Evolutionary conservation across 2,888 invertebrate species (phyloP).

Genomic region (Drosophila formosana): DNA sequence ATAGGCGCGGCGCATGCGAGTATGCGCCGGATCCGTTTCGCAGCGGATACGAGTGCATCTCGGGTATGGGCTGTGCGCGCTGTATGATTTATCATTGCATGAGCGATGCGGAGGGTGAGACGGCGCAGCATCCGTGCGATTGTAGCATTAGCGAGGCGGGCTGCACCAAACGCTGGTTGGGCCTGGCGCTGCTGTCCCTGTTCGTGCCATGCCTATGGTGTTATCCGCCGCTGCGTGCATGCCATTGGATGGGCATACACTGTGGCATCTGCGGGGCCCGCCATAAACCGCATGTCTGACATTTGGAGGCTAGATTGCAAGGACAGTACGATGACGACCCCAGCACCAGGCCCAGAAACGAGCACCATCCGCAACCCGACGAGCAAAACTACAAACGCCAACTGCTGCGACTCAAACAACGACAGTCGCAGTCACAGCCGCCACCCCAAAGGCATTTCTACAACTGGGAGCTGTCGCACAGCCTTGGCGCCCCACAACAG

Average conservation of each 20-base stretch:
- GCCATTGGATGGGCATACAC: conserved; percentile 92
- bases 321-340: conserved; percentile 78
- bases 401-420: conserved; percentile 61
- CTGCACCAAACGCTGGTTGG: conserved; percentile 93
- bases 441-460: conserved; percentile 71
- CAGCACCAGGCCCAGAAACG: conserved; percentile 78
- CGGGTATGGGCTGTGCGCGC: conserved; percentile 94
- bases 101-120: conserved; percentile 95
- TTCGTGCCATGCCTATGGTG: conserved; percentile 97
- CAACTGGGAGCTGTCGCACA: conserved; percentile 76
- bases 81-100: conserved; percentile 97
- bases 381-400: conserved; percentile 63
- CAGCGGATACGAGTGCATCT: conserved; percentile 92
- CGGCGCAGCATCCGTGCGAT: conserved; percentile 93
- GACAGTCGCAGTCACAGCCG: conserved; percentile 59
- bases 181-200: conserved; percentile 93
- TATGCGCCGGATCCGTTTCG: conserved; percentile 94
- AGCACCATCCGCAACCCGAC: conserved; percentile 44
- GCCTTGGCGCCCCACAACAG: conserved; percentile 68
- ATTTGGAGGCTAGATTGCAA: conserved; percentile 85
- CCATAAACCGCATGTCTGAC: conserved; percentile 88
- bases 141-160: conserved; percentile 89
- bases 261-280: conserved; percentile 94
- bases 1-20: conserved; percentile 93
- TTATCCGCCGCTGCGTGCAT: conserved; percentile 94